These are phyloP conservation scores for Empidonax traillii DNA, from an alignment of 2,113 vertebrate species.

Conservation along the genomic window DNA sequence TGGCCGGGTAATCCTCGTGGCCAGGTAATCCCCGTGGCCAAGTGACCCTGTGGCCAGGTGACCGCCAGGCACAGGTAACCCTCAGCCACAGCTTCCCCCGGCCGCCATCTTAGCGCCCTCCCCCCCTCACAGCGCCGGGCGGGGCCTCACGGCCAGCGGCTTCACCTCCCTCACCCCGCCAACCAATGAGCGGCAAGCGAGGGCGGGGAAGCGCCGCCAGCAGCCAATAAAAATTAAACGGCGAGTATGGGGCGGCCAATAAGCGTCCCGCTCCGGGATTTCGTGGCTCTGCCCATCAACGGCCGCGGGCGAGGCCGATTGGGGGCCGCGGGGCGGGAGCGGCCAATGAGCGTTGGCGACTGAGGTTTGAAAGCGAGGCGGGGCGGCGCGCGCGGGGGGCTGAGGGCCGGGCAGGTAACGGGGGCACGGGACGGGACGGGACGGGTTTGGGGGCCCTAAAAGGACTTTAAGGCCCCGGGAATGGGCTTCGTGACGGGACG, in stretches of 20 bases:
- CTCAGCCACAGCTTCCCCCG: rapidly evolving
- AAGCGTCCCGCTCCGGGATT: rapidly evolving
- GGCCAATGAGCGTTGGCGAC: conserved; percentile 4
- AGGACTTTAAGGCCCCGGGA: rapidly evolving
- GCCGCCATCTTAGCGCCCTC: not conserved
- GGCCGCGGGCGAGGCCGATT: not conserved
- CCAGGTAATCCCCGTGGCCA: too few species aligned
- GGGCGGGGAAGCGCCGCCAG: rapidly evolving
- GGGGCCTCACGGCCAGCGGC: rapidly evolving
- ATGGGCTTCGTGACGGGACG: rapidly evolving
- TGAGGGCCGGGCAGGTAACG: not conserved
- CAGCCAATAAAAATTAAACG: not conserved
- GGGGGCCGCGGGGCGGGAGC: rapidly evolving
- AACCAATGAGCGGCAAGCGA: rapidly evolving
- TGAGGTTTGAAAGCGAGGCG: conserved; percentile 35
- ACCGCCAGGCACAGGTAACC: not conserved
- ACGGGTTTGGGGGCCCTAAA: rapidly evolving
- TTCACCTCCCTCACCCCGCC: rapidly evolving
- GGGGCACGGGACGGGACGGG: not conserved
- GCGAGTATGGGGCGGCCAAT: rapidly evolving
- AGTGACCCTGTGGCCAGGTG: too few species aligned
- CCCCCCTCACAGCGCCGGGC: rapidly evolving
- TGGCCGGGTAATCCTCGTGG: rapidly evolving
- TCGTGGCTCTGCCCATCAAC: not conserved
- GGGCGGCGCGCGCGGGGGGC: not conserved